Conservation (phyloP, 2,797 vertebrate genomes). For the Syngnathus rostellatus region DNA sequence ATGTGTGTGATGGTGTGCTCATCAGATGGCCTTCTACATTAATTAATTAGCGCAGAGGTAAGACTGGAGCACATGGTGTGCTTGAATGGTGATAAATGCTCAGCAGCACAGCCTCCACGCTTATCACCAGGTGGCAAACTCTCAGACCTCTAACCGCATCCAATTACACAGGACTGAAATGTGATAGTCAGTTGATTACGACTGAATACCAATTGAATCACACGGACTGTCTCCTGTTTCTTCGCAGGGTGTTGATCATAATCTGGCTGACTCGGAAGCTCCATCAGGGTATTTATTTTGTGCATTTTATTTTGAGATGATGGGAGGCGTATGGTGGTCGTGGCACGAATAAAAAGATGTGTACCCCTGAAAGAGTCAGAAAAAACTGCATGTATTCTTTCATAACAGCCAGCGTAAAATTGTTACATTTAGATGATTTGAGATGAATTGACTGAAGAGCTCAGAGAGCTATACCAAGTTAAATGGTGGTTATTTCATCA, state of each 20-base stretch:
- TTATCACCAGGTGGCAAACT: conserved; percentile 40
- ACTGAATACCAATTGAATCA: not conserved
- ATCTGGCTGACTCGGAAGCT: conserved; percentile 15
- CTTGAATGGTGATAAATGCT: conserved; percentile 36
- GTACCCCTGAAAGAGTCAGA: too few relatives aligned
- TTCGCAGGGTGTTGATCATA: conserved; percentile 8
- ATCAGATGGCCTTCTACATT: conserved; percentile 20
- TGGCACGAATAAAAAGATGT: too few relatives aligned
- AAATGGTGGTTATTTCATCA: conserved; percentile 41
- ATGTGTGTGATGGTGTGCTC: conserved; percentile 26
- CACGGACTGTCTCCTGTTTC: not conserved
- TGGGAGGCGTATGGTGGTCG: too few relatives aligned
- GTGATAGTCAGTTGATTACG: not conserved
- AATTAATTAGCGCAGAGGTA: conserved; percentile 45
- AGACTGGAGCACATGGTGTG: conserved; percentile 22
- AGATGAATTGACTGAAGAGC: not conserved
- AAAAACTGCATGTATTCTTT: too few relatives aligned
- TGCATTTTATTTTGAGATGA: conserved; percentile 8
- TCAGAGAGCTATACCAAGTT: conserved; percentile 19
- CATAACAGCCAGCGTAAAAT: too few relatives aligned
- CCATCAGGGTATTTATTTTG: conserved; percentile 19
- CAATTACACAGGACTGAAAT: conserved; percentile 40
- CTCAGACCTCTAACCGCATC: conserved; percentile 19
- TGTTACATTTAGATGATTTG: too few relatives aligned
- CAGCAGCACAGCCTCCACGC: conserved; percentile 21